Conservation (phyloP, 2,888 invertebrate genomes). For the Chirona hameri region DNA sequence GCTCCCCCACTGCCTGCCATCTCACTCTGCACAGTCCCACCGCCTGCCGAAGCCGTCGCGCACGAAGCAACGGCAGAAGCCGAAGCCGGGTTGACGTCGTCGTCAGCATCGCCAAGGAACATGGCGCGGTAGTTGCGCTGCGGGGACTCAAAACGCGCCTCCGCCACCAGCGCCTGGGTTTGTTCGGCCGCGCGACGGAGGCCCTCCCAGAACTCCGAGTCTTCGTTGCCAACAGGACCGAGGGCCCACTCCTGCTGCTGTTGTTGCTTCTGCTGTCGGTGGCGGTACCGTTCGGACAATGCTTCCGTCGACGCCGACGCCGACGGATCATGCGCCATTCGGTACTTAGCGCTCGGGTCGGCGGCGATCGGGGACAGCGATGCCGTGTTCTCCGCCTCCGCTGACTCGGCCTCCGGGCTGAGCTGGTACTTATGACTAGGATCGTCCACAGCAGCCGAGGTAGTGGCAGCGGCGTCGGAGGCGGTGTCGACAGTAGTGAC, state of each 20-base stretch:
- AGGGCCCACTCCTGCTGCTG: neutral
- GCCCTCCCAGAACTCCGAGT: neutral
- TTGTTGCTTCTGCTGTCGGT: too few species aligned
- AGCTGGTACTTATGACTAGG: neutral
- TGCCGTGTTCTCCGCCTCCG: neutral
- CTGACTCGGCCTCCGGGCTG: neutral
- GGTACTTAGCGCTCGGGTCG: neutral
- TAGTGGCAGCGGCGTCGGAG: too few species aligned
- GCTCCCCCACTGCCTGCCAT: neutral
- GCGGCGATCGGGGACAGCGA: neutral
- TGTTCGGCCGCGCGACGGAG: neutral
- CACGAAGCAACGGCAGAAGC: too few species aligned
- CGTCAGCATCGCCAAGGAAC: neutral
- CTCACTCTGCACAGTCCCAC: too few species aligned
- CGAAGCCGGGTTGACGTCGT: too few species aligned
- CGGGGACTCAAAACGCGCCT: constrained; percentile 1
- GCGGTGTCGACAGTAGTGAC: too few species aligned
- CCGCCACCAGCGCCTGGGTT: neutral
- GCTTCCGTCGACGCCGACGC: neutral
- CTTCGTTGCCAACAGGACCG: neutral
- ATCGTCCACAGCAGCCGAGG: neutral
- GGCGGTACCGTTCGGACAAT: too few species aligned
- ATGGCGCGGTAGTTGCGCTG: neutral
- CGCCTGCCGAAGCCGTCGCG: too few species aligned
- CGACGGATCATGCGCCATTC: neutral